Evolutionary conservation across 2,888 invertebrate species (phyloP), one percentile per base, ranked within the genome.

Genomic region (Spatulosminthurus flaviceps): DNA sequence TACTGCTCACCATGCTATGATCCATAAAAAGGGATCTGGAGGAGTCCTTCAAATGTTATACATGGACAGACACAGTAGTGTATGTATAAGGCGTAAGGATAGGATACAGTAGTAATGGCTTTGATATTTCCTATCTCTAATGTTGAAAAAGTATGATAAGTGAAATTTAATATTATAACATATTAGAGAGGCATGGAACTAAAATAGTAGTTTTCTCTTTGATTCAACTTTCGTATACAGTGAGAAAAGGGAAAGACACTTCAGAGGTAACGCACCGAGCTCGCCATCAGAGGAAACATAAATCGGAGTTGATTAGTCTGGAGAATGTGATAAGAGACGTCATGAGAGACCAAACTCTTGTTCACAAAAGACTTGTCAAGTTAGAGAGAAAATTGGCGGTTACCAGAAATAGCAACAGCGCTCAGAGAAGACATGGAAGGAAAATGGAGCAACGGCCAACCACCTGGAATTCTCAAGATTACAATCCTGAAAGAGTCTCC

Each of bases 361-460:
- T 81, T 34, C 79, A 80, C 66, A 77, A 82, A 70, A 61, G 82
- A 60, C 77, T 83, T 34, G 76, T 80, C 29, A 81, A 82, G 61
- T 29, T 82, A 51, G 83, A 83, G 74, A 81, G 26, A 67, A 77
- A 77, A 77, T 19, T 51, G 43, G 61, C 22, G 26, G 26, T 24
- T 13, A 22, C 9, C 2, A 64, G 64, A 22, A 64, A 22, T 5
- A 64, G 26, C 24, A 60, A n/a, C n/a, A 19, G n/a, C 2, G 60
- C 22, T 13, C 2, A 22, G 26, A 1, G n/a, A 26, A 4, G 26
- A 2, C n/a, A n/a, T 24, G 64, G 64, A 11, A 16, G 64, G 64
- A 64, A 1, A 13, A n/a, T 22, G 22, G 64, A 5, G 13, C 9
- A 64, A 19, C 51, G 51, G 5, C 4, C 7, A 21, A 60, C 7